Conservation (phyloP, 2,113 vertebrate species). For the Prionailurus viverrinus region DNA sequence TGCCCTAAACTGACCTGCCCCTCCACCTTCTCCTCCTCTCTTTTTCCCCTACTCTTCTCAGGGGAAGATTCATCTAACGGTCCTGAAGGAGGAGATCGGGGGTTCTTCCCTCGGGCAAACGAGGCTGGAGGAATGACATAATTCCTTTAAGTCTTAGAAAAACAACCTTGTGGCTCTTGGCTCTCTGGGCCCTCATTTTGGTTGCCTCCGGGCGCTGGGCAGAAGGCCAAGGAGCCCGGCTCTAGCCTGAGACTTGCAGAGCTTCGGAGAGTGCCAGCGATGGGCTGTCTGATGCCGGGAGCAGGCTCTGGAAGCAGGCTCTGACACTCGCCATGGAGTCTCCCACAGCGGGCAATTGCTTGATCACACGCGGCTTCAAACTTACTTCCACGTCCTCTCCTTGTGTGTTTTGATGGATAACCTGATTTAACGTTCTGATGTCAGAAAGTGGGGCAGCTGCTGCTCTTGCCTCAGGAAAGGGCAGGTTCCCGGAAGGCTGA, state of each 20-base stretch:
- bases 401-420: not conserved
- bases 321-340: not conserved
- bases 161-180: slow-evolving; percentile 72
- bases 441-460: not conserved
- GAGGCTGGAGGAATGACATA: slow-evolving; percentile 71
- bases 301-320: too few relatives aligned
- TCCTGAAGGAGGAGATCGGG: slow-evolving; percentile 51
- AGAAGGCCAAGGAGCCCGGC: slow-evolving; percentile 49
- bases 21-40: not conserved
- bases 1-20: not conserved
- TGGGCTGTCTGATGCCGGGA: not conserved
- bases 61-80: not conserved
- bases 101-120: slow-evolving; percentile 46
- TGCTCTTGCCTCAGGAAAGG: not conserved
- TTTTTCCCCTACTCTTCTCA: not conserved
- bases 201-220: slow-evolving; percentile 64
- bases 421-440: not conserved
- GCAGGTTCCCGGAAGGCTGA: not conserved
- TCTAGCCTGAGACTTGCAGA: not conserved
- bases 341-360: not conserved
- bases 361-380: not conserved
- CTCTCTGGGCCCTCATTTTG: slow-evolving; percentile 70
- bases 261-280: not conserved
- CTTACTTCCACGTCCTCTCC: not conserved
- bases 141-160: slow-evolving; percentile 67